Evolutionary conservation across 2,113 vertebrate genomes (phyloP).

Genomic region (Eleginops maclovinus): DNA sequence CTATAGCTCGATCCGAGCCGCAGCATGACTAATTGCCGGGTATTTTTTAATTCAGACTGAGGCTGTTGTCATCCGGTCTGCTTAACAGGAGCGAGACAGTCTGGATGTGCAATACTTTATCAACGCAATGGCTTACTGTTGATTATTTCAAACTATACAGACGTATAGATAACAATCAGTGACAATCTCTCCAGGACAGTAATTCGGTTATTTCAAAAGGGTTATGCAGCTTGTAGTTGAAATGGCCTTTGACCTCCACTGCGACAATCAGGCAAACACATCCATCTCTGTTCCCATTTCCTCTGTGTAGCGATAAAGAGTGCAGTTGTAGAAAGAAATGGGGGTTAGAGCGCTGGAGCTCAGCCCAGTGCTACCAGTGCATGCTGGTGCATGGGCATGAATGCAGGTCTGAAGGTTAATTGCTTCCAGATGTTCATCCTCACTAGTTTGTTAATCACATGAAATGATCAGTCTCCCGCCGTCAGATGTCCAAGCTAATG

Average conservation of each 20-base stretch:
- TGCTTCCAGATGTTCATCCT: constrained; percentile 76
- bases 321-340: constrained; percentile 29
- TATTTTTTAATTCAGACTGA: constrained; percentile 40
- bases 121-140: constrained; percentile 1
- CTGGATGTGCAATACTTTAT: background rate
- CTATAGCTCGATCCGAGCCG: constrained; percentile 15
- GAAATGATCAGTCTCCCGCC: constrained; percentile 59
- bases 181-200: constrained; percentile 17
- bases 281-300: constrained; percentile 22
- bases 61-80: background rate
- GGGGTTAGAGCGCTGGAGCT: constrained; percentile 60
- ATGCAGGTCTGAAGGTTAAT: constrained; percentile 78
- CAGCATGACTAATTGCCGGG: constrained; percentile 40
- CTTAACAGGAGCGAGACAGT: background rate
- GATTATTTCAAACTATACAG: constrained; percentile 28
- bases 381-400: constrained; percentile 61
- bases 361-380: constrained; percentile 60
- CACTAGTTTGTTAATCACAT: constrained; percentile 75
- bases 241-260: constrained; percentile 29
- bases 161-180: constrained; percentile 40
- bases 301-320: constrained; percentile 21
- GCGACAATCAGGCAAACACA: constrained; percentile 32
- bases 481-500: constrained; percentile 29
- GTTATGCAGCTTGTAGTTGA: constrained; percentile 37
- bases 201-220: constrained; percentile 12